Base-by-base conservation (phyloP, 2,888 invertebrate species). In the Cosmia trapezina region DNA sequence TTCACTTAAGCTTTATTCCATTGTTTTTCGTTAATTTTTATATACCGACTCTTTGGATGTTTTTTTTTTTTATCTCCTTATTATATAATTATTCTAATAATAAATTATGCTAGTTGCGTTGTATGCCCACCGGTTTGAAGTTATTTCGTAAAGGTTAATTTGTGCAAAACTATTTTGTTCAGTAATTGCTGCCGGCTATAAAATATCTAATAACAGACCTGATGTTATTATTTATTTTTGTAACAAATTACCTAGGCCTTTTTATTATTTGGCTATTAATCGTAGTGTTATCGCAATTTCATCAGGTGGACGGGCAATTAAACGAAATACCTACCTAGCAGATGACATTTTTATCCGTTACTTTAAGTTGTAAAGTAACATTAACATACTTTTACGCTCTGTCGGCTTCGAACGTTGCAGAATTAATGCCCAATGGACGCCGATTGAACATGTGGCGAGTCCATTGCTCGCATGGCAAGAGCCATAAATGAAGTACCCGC, bases 341-440 rank as follows among this genome's bases (percentile, higher is more conserved):
- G 83, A 86, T 88, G 89, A 88, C 89, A 87, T 89, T 90, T 92
- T 91, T 90, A 88, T 82, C 78, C 84, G 88, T 89, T 81, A 88
- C 81, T 87, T 91, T 86, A 89, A 88, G 84, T 85, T 87, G 87
- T 87, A 87, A 87, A 88, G 88, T 89, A 86, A 88, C 90, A 91
- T 93, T 92, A 93, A 91, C 92, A 93, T 93, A 93, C 88, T 91
- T 93, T 91, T 89, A 91, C 90, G 92, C 90, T 89, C 89, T 86
- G 91, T 83, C 89, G 90, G 89, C 88, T 89, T 87, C 85, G 89
- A 90, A 89, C 89, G 91, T 92, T 92, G 91, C 93, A 91, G 89
- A 92, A 93, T 94, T 91, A 92, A 93, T 92, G 90, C 84, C 85
- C 86, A 88, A 89, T 90, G 89, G 88, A 86, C 80, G 85, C 78